These are phyloP conservation scores for Chymomyza fuscimana DNA, from an alignment of 2,888 invertebrate genomes.

Conservation along the genomic window DNA sequence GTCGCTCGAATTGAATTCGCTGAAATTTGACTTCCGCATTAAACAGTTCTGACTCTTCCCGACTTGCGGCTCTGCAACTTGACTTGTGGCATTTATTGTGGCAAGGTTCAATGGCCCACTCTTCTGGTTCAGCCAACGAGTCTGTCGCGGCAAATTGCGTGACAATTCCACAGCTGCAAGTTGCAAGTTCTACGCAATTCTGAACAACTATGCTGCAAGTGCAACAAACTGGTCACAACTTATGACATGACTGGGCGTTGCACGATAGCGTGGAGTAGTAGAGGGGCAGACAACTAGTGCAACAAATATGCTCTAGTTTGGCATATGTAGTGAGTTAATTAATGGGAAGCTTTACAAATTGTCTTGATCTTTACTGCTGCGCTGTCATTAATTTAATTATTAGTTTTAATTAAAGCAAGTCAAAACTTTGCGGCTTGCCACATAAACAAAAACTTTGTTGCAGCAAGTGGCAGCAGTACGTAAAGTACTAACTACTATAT, in stretches of 20 bases:
- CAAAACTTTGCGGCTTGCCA: slow-evolving; percentile 21
- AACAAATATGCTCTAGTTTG: slow-evolving; percentile 30
- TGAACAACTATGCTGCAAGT: neutral
- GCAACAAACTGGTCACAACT: slow-evolving; percentile 1
- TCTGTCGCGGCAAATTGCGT: slow-evolving; percentile 29
- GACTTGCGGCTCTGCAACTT: neutral
- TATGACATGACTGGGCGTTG: neutral
- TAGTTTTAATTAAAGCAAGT: slow-evolving; percentile 58
- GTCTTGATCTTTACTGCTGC: slow-evolving; percentile 13
- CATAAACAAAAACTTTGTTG: slow-evolving; percentile 1
- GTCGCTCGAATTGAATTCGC: neutral
- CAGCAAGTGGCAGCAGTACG: slow-evolving; percentile 3
- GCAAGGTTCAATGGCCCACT: slow-evolving; percentile 36
- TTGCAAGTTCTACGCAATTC: neutral
- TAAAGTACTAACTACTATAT: slow-evolving; percentile 37
- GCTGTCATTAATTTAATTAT: slow-evolving; percentile 68
- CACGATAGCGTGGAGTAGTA: too few species aligned
- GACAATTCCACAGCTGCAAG: slow-evolving; percentile 36
- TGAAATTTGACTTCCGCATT: neutral
- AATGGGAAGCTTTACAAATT: slow-evolving; percentile 33
- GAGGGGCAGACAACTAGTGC: neutral
- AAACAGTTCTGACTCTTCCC: neutral
- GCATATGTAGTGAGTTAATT: slow-evolving; percentile 57
- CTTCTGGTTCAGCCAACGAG: neutral
- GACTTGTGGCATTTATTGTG: neutral